phyloP scores from a whole-genome alignment of 2,797 vertebrate genomes.

The Peromyscus nudipes region DNA sequence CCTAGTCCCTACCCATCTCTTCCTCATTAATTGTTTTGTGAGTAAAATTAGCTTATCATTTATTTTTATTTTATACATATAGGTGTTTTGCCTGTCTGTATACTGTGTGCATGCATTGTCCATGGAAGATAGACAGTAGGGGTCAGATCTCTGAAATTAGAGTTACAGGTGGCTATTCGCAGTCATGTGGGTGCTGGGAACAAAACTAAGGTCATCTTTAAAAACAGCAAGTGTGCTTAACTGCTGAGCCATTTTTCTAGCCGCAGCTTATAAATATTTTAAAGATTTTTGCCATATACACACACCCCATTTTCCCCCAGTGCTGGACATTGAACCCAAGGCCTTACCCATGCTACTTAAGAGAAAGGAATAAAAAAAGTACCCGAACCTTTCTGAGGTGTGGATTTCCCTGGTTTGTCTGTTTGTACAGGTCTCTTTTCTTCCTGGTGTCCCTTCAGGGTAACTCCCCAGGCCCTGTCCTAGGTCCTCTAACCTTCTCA shows the following conservation, averaged over 20 bases:
- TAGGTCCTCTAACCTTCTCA: background rate
- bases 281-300: background rate
- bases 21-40: background rate
- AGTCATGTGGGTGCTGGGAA: background rate
- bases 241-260: background rate
- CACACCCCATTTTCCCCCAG: background rate
- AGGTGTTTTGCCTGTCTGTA: background rate
- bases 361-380: background rate
- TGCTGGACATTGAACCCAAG: background rate
- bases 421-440: background rate
- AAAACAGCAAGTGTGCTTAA: background rate
- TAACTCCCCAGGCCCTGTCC: background rate
- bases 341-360: background rate
- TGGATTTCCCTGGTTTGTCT: background rate
- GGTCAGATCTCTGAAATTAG: background rate
- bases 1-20: background rate
- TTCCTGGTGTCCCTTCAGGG: background rate
- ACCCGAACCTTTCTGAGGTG: background rate
- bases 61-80: background rate
- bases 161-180: background rate
- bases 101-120: background rate
- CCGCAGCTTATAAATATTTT: background rate
- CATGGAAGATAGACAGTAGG: too few relatives aligned
- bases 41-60: conserved; percentile 19
- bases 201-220: background rate